These are phyloP conservation scores for Tragulus kanchil DNA, from an alignment of 2,113 vertebrate species.

Conservation along the genomic window DNA sequence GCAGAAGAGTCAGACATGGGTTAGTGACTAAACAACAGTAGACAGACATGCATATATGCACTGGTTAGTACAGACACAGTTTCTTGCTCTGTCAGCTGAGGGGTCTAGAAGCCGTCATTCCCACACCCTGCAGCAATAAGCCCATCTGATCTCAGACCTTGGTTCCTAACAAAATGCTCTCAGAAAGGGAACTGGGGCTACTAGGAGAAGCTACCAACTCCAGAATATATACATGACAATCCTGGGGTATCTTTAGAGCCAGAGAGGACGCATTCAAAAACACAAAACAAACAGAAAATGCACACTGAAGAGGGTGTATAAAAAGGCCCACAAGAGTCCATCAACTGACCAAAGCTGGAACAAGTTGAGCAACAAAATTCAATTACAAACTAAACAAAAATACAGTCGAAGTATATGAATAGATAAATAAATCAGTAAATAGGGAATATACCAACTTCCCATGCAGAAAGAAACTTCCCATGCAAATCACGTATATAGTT, in stretches of 20 bases:
- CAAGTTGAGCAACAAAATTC: background rate
- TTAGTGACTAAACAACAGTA: background rate
- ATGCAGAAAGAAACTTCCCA: background rate
- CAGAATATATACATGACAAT: background rate
- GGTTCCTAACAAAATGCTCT: background rate
- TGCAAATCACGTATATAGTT: background rate
- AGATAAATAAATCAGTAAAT: background rate
- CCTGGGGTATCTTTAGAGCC: background rate
- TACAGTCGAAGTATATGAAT: background rate
- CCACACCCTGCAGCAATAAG: background rate
- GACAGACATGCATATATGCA: fast-evolving
- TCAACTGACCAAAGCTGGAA: background rate
- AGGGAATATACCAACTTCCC: background rate
- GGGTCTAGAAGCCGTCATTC: background rate
- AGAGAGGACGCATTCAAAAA: background rate
- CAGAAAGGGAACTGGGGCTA: background rate
- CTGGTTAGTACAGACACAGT: background rate
- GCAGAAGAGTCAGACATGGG: background rate
- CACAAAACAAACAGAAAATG: background rate
- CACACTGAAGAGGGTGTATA: fast-evolving
- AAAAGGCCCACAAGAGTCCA: background rate
- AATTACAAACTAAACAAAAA: background rate
- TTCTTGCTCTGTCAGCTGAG: background rate
- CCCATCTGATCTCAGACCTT: no score
- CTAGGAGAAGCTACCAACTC: background rate